Base-by-base conservation (phyloP, 2,113 vertebrate species). In the Ctenodactylus gundi region DNA sequence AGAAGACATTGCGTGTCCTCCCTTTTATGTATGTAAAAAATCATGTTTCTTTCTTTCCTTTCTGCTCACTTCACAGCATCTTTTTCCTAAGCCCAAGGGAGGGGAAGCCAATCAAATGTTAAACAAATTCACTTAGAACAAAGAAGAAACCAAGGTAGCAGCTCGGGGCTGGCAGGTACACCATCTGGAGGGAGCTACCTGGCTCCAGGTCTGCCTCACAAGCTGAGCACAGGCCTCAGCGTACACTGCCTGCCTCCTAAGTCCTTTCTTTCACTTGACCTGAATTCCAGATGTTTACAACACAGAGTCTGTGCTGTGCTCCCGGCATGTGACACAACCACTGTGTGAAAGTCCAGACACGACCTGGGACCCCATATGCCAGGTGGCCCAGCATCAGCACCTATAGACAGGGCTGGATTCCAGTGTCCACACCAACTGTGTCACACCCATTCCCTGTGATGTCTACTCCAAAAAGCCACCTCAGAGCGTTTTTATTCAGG, bases 201-300 rank as follows among this genome's bases (percentile, higher is more conserved):
- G n/a, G n/a, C n/a, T n/a, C n/a, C n/a, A n/a, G n/a, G n/a, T n/a
- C n/a, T n/a, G n/a, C n/a, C n/a, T n/a, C 46, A 51, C 46, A 75
- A 49, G 1, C 39, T 5, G 36, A 83, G 41, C 0, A 29, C 11
- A 58, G 64, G 5, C n/a, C 13, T 17, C 0, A 25, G 9, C 0
- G 31, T 34, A 0, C 6, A 4, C 12, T 7, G 0, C 44, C 57
- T 9, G 1, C 39, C 9, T 21, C 21, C 12, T 4, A 4, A 2
- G 27, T 58, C 4, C 3, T 53, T 7, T 34, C 44, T 20, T 64
- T 34, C 3, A 41, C 23, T 23, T 4, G 94, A 94, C 39, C n/a
- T 31, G 84, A 92, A 91, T 31, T 1, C 0, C 76, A 76, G 60
- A 85, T 18, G 36, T 73, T 88, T 57, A 46, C 44, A 83, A 49